Conservation (phyloP, 1,140 invertebrate species). For the Drosophila albomicans region DNA sequence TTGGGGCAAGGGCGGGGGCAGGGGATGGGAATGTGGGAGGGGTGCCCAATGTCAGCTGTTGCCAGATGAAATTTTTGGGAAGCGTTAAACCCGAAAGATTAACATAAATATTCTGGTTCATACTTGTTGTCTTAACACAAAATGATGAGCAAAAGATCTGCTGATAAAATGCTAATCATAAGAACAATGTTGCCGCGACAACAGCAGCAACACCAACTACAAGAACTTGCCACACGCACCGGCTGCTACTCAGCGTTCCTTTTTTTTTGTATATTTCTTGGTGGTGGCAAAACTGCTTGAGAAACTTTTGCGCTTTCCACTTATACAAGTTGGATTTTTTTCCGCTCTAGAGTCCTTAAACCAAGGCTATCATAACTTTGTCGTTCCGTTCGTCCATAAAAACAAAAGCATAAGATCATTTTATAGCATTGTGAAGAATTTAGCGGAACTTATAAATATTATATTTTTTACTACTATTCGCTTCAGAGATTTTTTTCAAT, state of each 20-base stretch:
- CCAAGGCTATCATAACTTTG: constrained; percentile 27
- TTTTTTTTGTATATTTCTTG: constrained; percentile 32
- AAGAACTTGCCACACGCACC: constrained; percentile 41
- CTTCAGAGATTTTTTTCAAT: too few relatives aligned
- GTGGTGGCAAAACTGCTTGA: constrained; percentile 52
- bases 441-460: too few relatives aligned
- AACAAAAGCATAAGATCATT: neutral
- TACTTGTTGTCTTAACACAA: constrained; percentile 61
- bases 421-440: neutral
- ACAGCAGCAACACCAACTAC: constrained; percentile 23
- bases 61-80: constrained; percentile 9
- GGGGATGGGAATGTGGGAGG: neutral
- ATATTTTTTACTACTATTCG: too few relatives aligned
- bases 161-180: constrained; percentile 81
- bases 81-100: constrained; percentile 63
- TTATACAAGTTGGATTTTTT: constrained; percentile 54
- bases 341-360: neutral
- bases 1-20: constrained; percentile 2
- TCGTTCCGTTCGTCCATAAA: constrained; percentile 6
- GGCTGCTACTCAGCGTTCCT: constrained; percentile 22
- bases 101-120: constrained; percentile 67
- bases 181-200: constrained; percentile 63
- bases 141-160: constrained; percentile 65
- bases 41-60: constrained; percentile 66
- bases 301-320: constrained; percentile 66